These are phyloP conservation scores for Philereme vetulata DNA, from an alignment of 2,888 invertebrate genomes.

Conservation along the genomic window DNA sequence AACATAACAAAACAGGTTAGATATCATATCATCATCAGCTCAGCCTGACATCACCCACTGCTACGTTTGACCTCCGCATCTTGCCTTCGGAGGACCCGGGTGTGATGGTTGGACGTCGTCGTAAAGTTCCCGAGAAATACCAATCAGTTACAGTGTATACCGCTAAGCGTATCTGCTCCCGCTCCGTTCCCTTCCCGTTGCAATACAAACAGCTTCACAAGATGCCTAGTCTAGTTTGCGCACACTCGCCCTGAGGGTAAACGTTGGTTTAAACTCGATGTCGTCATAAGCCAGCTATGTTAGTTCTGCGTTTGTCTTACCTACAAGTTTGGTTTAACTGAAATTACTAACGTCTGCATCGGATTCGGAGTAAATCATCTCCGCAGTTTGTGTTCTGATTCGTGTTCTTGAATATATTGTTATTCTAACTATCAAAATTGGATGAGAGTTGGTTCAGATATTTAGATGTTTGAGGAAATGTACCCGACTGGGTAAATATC, in stretches of 20 bases:
- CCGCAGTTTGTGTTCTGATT: conserved; percentile 22
- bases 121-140: too few relatives aligned
- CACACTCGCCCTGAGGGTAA: conserved; percentile 53
- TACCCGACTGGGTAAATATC: too few relatives aligned
- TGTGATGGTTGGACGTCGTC: too few relatives aligned
- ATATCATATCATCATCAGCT: too few relatives aligned
- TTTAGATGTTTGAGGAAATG: background rate
- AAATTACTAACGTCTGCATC: conserved; percentile 53
- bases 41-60: too few relatives aligned
- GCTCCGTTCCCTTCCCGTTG: conserved; percentile 7
- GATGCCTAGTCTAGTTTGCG: conserved; percentile 38
- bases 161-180: background rate
- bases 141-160: background rate
- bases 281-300: conserved; percentile 64
- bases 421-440: background rate
- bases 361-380: conserved; percentile 35
- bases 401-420: conserved; percentile 7
- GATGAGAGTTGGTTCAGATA: too few relatives aligned
- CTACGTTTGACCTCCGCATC: too few relatives aligned
- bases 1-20: too few relatives aligned
- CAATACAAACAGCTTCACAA: conserved; percentile 10
- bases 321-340: conserved; percentile 55
- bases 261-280: conserved; percentile 60
- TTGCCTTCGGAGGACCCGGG: too few relatives aligned
- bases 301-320: conserved; percentile 64